Conservation (phyloP, 2,888 invertebrate genomes). For the Seira ritae region DNA sequence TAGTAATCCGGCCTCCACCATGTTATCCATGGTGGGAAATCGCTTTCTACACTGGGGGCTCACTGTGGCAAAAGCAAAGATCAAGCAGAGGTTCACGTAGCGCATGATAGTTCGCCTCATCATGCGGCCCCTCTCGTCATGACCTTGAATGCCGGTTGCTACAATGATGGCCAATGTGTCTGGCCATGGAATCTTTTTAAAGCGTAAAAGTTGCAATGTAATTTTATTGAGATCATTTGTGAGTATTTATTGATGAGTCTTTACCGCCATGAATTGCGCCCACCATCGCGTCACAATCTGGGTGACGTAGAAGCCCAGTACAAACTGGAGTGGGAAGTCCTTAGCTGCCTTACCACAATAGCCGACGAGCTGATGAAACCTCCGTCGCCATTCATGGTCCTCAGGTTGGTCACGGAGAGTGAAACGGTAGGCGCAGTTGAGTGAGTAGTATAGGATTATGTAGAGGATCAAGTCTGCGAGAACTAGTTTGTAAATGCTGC, state of each 20-base stretch:
- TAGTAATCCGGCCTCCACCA: slow-evolving; percentile 75
- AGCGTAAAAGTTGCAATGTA: too few relatives aligned
- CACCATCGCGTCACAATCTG: slow-evolving; percentile 77
- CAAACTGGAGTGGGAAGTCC: slow-evolving; percentile 76
- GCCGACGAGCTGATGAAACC: slow-evolving; percentile 11
- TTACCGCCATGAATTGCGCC: slow-evolving; percentile 75
- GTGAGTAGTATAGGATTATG: slow-evolving; percentile 75
- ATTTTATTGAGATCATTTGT: not conserved
- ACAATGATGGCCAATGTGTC: slow-evolving; percentile 28
- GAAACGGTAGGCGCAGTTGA: slow-evolving; percentile 76
- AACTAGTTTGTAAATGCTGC: slow-evolving; percentile 77
- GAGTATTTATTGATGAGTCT: not conserved
- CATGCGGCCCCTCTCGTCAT: slow-evolving; percentile 50
- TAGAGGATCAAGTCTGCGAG: slow-evolving; percentile 77
- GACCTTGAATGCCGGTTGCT: slow-evolving; percentile 20
- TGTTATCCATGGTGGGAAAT: slow-evolving; percentile 75
- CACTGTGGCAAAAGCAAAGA: slow-evolving; percentile 75
- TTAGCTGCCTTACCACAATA: not conserved
- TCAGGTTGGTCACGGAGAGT: not conserved
- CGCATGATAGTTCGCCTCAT: slow-evolving; percentile 75
- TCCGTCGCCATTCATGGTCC: slow-evolving; percentile 1
- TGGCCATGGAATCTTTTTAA: slow-evolving; percentile 53
- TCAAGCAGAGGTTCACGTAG: slow-evolving; percentile 75
- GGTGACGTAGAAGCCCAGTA: slow-evolving; percentile 77
- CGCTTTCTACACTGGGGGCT: slow-evolving; percentile 75